A percentile compares a stretch with the other conserved stretches of the same genome.
Evolutionary conservation across 2,888 invertebrate species (phyloP).

Genomic region (Galeopsomyia nigrocyanea): DNA sequence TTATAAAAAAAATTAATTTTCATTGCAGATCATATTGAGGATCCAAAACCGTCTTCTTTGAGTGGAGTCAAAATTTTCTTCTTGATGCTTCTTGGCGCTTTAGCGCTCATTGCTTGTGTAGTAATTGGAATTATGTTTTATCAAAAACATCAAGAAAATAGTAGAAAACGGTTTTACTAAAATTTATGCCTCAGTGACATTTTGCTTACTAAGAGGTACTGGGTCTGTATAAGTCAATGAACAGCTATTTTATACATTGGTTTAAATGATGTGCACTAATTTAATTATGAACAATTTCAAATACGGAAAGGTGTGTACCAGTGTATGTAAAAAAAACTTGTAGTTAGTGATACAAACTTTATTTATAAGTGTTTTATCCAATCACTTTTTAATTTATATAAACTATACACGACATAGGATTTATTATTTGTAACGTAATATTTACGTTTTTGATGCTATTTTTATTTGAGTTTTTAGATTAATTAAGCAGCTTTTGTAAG

Average conservation of each 20-base stretch:
- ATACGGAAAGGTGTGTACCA: slow-evolving; percentile 38
- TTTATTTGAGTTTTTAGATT: slow-evolving; percentile 24
- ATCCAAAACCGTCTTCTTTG: slow-evolving; percentile 86
- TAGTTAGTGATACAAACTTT: slow-evolving; percentile 37
- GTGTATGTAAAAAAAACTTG: slow-evolving; percentile 39
- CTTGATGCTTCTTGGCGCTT: slow-evolving; percentile 85
- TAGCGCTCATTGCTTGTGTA: slow-evolving; percentile 85
- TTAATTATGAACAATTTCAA: slow-evolving; percentile 26
- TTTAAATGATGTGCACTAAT: slow-evolving; percentile 13
- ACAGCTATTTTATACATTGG: slow-evolving; percentile 22
- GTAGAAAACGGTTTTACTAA: slow-evolving; percentile 78
- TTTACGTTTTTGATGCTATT: slow-evolving; percentile 35
- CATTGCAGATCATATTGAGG: slow-evolving; percentile 83
- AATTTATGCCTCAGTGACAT: slow-evolving; percentile 26
- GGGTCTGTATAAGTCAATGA: slow-evolving; percentile 20
- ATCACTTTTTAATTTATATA: slow-evolving; percentile 34
- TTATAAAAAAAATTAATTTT: slow-evolving; percentile 12
- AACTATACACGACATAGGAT: background rate
- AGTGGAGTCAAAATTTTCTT: slow-evolving; percentile 93
- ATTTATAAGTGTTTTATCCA: slow-evolving; percentile 21
- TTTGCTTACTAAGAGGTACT: slow-evolving; percentile 34
- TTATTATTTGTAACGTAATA: slow-evolving; percentile 35
- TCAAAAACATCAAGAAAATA: slow-evolving; percentile 91
- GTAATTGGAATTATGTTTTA: slow-evolving; percentile 94
- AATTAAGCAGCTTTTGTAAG: slow-evolving; percentile 10